These are phyloP conservation scores for Coelopa pilipes DNA, from an alignment of 2,888 invertebrate genomes.

Conservation along the genomic window DNA sequence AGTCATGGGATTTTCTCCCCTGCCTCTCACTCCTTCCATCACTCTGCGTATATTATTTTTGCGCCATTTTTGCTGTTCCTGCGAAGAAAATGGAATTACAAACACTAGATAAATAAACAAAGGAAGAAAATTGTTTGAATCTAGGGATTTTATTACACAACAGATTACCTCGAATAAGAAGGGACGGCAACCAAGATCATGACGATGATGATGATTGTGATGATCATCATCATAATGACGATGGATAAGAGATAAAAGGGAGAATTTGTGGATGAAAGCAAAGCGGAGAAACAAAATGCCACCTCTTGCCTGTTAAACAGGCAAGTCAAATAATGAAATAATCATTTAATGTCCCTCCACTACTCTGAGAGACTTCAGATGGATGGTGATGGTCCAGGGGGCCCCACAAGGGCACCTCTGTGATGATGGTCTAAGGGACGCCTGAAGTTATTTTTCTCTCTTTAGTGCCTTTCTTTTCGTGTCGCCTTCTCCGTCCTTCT, in stretches of 20 bases:
- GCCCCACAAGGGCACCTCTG: too few relatives aligned
- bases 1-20: not conserved
- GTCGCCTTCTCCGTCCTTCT: too few relatives aligned
- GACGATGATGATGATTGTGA: not conserved
- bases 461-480: too few relatives aligned
- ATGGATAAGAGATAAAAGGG: not conserved
- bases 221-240: not conserved
- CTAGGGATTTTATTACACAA: slow-evolving; percentile 14
- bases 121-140: slow-evolving; percentile 3
- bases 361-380: too few relatives aligned
- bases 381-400: too few relatives aligned
- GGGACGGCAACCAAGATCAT: too few relatives aligned
- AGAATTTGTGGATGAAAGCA: not conserved
- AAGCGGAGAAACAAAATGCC: not conserved
- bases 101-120: slow-evolving; percentile 24
- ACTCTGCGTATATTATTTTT: not conserved
- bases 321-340: slow-evolving; percentile 3
- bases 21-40: not conserved
- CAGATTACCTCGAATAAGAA: not conserved
- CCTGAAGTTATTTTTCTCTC: too few relatives aligned
- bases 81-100: not conserved
- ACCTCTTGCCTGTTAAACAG: not conserved
- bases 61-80: not conserved
- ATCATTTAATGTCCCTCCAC: not conserved
- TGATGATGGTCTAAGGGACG: too few relatives aligned